Evolutionary conservation across 2,888 invertebrate species (phyloP).

Genomic region (Coecobrya sp.): DNA sequence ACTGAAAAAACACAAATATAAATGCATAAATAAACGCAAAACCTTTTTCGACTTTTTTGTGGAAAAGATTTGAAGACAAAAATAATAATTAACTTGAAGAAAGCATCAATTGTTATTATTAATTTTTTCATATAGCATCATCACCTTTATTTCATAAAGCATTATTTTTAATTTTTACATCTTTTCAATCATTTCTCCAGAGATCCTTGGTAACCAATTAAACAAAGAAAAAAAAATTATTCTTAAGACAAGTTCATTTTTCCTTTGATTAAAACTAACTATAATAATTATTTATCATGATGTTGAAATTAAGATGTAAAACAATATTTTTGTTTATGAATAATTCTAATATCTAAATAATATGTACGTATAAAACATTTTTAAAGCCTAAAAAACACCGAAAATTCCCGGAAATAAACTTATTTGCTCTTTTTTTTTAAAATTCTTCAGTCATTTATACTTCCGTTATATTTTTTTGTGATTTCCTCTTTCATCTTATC

Average conservation of each 20-base stretch:
- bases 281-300: constrained; percentile 19
- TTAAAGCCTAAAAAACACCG: constrained; percentile 74
- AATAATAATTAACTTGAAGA: background rate
- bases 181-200: constrained; percentile 47
- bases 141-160: constrained; percentile 70
- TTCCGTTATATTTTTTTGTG: background rate
- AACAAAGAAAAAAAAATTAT: constrained; percentile 70
- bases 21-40: no score
- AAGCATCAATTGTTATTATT: background rate
- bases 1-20: no score
- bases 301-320: constrained; percentile 29
- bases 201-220: constrained; percentile 81
- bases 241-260: constrained; percentile 24
- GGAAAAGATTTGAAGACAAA: background rate
- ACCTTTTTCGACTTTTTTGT: background rate
- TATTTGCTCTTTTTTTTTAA: constrained; percentile 32
- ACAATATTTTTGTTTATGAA: constrained; percentile 16
- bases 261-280: constrained; percentile 39
- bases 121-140: constrained; percentile 44
- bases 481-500: background rate
- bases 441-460: background rate
- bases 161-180: constrained; percentile 70
- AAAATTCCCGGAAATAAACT: constrained; percentile 71
- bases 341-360: constrained; percentile 5
- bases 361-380: constrained; percentile 55